Evolutionary conservation across 2,888 invertebrate genomes (phyloP).

Genomic region (Oxytorus armatus): DNA sequence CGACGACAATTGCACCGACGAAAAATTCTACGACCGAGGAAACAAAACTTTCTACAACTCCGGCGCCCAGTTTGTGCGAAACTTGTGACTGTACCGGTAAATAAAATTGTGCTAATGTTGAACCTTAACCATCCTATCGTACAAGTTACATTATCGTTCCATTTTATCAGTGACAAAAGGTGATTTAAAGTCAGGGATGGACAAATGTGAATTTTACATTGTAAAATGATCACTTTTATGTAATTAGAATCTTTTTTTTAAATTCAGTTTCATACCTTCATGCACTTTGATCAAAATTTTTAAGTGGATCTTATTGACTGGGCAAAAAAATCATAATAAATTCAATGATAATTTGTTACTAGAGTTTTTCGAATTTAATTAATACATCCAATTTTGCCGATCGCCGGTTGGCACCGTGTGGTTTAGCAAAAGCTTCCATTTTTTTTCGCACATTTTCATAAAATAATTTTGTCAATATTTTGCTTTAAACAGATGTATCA

Average conservation of each 20-base stretch:
- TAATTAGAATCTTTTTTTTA: not conserved
- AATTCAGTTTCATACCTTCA: too few relatives aligned
- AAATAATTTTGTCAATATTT: not conserved
- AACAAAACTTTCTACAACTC: slow-evolving; percentile 1
- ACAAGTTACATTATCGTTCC: not conserved
- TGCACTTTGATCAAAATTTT: too few relatives aligned
- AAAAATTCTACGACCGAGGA: not conserved
- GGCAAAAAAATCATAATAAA: too few relatives aligned
- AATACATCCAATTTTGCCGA: too few relatives aligned
- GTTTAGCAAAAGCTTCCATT: too few relatives aligned
- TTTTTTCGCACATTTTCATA: not conserved
- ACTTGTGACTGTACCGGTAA: slow-evolving; percentile 64
- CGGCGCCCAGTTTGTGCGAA: slow-evolving; percentile 47
- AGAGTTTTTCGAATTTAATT: too few relatives aligned
- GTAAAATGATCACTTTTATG: not conserved
- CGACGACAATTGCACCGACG: not conserved
- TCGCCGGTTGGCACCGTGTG: too few relatives aligned
- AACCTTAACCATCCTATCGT: not conserved
- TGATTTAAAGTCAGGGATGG: not conserved
- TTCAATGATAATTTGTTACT: too few relatives aligned
- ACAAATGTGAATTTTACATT: not conserved
- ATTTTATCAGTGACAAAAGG: not conserved
- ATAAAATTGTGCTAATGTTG: not conserved
- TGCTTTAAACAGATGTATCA: slow-evolving; percentile 56
- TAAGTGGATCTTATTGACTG: too few relatives aligned